These are phyloP conservation scores for Carduelis carduelis DNA, from an alignment of 2,797 vertebrate genomes.

Conservation along the genomic window DNA sequence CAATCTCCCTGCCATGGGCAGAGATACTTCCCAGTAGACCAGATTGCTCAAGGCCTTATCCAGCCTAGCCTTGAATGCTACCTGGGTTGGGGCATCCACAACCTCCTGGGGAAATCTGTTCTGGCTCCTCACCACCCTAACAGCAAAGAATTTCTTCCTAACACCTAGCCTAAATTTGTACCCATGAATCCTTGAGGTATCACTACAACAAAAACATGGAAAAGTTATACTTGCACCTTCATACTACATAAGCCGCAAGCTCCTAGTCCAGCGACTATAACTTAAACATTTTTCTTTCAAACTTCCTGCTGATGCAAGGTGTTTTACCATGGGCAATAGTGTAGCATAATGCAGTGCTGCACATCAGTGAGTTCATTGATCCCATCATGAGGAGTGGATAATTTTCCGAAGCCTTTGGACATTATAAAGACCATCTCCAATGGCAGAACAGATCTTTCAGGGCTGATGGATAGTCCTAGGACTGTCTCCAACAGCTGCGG, in stretches of 20 bases:
- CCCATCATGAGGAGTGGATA: rapidly evolving
- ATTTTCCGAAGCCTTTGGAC: not conserved
- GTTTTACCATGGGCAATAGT: rapidly evolving
- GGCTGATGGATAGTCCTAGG: rapidly evolving
- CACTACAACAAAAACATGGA: not conserved
- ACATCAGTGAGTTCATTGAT: no score
- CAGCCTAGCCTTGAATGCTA: not conserved
- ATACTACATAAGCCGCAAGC: rapidly evolving
- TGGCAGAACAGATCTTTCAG: rapidly evolving
- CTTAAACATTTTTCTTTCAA: not conserved
- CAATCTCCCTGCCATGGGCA: not conserved
- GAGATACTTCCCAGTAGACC: not conserved
- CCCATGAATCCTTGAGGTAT: no score
- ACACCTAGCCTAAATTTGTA: not conserved
- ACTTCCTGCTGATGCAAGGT: not conserved
- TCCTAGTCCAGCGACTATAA: not conserved
- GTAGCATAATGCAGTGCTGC: rapidly evolving
- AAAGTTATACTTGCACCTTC: not conserved
- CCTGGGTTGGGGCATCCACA: not conserved
- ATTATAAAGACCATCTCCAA: not conserved
- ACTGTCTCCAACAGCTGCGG: rapidly evolving
- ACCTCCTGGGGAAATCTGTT: not conserved
- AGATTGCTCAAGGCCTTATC: not conserved
- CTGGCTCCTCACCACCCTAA: not conserved
- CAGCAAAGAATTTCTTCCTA: not conserved